Evolutionary conservation across 2,113 vertebrate species (phyloP), one percentile per base, ranked within the genome.

Genomic region (Atlantisia rogersi): DNA sequence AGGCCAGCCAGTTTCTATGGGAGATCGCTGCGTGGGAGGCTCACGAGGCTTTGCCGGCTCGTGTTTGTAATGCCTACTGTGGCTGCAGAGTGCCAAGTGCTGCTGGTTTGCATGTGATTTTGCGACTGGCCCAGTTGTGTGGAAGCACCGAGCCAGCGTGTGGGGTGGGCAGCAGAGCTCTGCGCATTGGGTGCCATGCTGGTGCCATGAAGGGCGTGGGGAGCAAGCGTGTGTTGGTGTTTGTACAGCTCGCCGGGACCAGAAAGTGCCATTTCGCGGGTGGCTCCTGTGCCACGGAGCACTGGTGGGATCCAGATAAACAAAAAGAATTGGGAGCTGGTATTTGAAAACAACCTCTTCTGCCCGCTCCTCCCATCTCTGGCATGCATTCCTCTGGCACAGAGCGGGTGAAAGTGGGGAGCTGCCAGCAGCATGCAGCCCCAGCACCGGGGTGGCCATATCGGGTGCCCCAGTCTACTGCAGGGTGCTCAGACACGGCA

Each of bases 261-360:
- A 90, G 71, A 81, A 31, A 8, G 83, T 11, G 3, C 87, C 94
- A 40, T 4, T 71, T 91, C 17, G 59, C 5, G 2, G 81, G 88
- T 28, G 46, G 79, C 85, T 86, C 7, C 92, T 1, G 4, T 86
- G 88, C 88, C 82, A 35, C 44, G 71, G 92, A 17, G 64, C 64
- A 4, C 90, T 28, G 48, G 42, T 80, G 90, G 71, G 82, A 94
- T 86, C 80, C 88, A 79, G 94, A 92, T 71, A 96, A 94, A 84
- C 78, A 46, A 82, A 46, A 46, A 19, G 44, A 46, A 94, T 64
- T 8, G 4, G 82, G 92, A 94, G 82, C 88, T 88, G 69, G 39
- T 86, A 59, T 96, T 97, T 95, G 76, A 83, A 94, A 96, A 94
- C 93, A 93, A 14, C 74, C 44, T 86, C 80, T 94, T 95, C 44